phyloP scores from a whole-genome alignment of 2,888 invertebrate species.

The Trissolcus brochymenae region DNA sequence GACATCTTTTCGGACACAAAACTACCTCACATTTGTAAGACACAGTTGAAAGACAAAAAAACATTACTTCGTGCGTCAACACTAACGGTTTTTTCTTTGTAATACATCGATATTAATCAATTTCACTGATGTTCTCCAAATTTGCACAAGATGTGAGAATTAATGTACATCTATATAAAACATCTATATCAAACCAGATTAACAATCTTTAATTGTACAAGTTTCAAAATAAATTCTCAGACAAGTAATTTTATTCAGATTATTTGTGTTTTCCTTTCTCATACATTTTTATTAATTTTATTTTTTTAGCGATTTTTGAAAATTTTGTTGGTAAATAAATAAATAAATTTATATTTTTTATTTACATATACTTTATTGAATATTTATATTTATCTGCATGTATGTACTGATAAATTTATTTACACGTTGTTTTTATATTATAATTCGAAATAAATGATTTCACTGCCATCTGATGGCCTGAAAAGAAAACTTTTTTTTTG shows the following conservation, averaged over 20 bases:
- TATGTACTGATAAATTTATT: too few species aligned
- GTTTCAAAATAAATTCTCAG: slow-evolving; percentile 41
- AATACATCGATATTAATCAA: not conserved
- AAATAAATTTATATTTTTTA: too few species aligned
- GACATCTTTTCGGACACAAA: slow-evolving; percentile 52
- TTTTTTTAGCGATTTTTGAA: not conserved
- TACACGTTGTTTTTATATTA: too few species aligned
- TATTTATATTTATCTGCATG: too few species aligned
- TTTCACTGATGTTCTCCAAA: slow-evolving; percentile 28
- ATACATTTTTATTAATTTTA: not conserved
- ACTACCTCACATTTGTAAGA: slow-evolving; percentile 55
- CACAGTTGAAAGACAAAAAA: slow-evolving; percentile 20
- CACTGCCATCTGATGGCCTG: too few species aligned
- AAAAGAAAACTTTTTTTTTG: too few species aligned
- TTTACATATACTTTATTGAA: too few species aligned
- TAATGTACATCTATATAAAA: not conserved
- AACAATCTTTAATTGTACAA: slow-evolving; percentile 22
- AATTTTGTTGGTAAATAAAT: too few species aligned
- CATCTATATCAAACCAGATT: slow-evolving; percentile 17
- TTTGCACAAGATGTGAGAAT: slow-evolving; percentile 33
- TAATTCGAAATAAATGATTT: too few species aligned
- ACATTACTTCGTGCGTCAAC: slow-evolving; percentile 21
- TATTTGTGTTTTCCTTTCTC: not conserved
- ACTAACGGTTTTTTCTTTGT: slow-evolving; percentile 15
- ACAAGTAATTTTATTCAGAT: slow-evolving; percentile 20